Evolutionary conservation across 1,140 invertebrate species (phyloP), one percentile per base, ranked within the genome.

Genomic region (Triops longicaudatus): DNA sequence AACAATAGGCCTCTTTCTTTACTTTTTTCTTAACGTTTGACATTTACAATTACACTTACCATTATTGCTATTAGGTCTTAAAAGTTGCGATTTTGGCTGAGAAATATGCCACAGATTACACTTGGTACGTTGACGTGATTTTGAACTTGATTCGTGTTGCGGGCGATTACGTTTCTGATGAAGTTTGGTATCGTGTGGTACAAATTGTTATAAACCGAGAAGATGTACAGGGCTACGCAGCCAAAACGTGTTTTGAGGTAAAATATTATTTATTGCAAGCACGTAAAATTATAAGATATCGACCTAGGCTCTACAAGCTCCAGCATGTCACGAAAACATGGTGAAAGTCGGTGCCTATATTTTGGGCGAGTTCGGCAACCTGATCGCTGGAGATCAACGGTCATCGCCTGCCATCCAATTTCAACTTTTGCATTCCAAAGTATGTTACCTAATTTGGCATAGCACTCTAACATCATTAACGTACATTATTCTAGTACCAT

Each of bases 281-380:
- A 75, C 72, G 22, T 28, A 11, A 77, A 31, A 14, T 76, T 14
- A n/a, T 79, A 41, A 10, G 77, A 71, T 43, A 28, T 26, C 42
- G 28, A 63, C 82, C 76, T 82, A 92, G 90, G 94, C 97, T 79
- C 85, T 99, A 73, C 96, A 98, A 88, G 96, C 97, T 72, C 96
- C 96, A 31, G 97, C 98, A 73, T 99, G 98, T 84, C 98, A 99
- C 86, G 98, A 99, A 87, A 99, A 99, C 85, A 99, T 99, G 98
- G 98, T 99, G 0, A 99, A 99, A 90, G 98, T 99, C 72, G 98
- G 98, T 75, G 98, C 97, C 31, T 99, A 99, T 81, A 99, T 99
- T 81, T 87, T 99, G 71, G 98, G 98, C 76, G 98, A 99, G 87
- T 99, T 99, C 88, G 98, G 98, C 37, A 99, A 99, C 87, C 88